Base-by-base conservation (phyloP, 2,113 vertebrate genomes). In the Ceyx melanurus region DNA sequence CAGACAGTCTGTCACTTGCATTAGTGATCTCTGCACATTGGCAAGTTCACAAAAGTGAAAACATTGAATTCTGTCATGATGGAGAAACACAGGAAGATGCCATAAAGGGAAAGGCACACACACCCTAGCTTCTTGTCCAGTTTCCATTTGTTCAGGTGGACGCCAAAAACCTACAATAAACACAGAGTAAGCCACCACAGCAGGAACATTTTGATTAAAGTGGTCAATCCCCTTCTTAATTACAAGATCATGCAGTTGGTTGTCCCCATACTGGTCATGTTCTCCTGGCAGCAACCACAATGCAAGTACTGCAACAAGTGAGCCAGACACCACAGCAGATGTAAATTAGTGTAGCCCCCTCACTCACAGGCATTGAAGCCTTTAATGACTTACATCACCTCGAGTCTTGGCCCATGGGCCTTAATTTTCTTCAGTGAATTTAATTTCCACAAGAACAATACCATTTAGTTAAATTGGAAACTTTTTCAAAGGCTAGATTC, bases 61-160 rank as follows among this genome's bases (percentile, higher is more conserved):
- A 99, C 98, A 93, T 99, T 99, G 98, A 99, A 99, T 89, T 99
- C 99, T 26, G 99, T 99, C 98, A 99, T 98, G 97, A 99, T 99
- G 98, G 99, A 99, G 98, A 99, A 98, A 95, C 99, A 99, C 94
- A 99, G 97, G 98, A 99, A 99, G 97, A 99, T 97, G 13, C 98
- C 97, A 9, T 99, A 99, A 84, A 99, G 97, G 94, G 98, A 96
- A 91, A 99, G 98, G 97, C 98, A 99, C 46, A 95, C 94, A 16
- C 98, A 74, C 54, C 99, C 99, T 83, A 99, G 97, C 93, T 99
- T 99, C 94, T 97, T 98, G 97, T 99, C 98, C 97, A 99, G 95
- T 15, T 98, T 98, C 99, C 99, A 99, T 94, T 98, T 99, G 97
- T 99, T 99, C 88, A 99, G 84, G 96, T 99, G 99, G 77, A 99